These are phyloP conservation scores for Synanthedon formicaeformis DNA, from an alignment of 2,888 invertebrate genomes.

Conservation along the genomic window DNA sequence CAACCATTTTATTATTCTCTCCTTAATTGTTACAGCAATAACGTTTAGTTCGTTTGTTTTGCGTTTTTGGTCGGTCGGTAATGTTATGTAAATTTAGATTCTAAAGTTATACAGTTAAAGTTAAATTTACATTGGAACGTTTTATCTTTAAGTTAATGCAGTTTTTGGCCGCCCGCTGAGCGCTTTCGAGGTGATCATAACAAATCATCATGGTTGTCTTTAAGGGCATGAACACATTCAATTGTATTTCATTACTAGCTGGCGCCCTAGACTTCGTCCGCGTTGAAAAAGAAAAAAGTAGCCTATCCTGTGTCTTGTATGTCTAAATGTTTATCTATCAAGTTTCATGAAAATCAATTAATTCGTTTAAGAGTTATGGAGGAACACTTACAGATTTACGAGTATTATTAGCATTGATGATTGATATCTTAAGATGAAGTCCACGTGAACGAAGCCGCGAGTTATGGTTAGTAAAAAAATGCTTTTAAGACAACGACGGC, in stretches of 20 bases:
- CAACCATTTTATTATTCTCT: conserved; percentile 40
- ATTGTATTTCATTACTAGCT: background rate
- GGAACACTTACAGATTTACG: no score
- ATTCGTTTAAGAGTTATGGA: no score
- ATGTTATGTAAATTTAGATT: conserved; percentile 16
- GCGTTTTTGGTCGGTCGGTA: conserved; percentile 28
- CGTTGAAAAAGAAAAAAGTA: no score
- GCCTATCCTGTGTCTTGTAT: no score
- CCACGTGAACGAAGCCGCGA: no score
- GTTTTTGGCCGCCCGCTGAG: conserved; percentile 57
- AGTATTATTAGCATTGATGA: no score
- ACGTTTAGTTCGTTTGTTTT: conserved; percentile 59
- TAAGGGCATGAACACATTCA: conserved; percentile 11
- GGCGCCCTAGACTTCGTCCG: no score
- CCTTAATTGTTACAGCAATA: conserved; percentile 57
- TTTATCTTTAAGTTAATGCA: conserved; percentile 32
- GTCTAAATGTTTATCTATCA: no score
- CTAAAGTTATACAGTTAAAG: conserved; percentile 17
- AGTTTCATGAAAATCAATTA: no score
- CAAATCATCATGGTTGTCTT: conserved; percentile 51
- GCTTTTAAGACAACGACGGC: no score
- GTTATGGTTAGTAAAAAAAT: no score
- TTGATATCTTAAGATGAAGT: no score
- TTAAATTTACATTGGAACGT: conserved; percentile 22
- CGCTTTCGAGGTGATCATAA: conserved; percentile 53